Evolutionary conservation across 2,113 vertebrate species (phyloP).

Genomic region (Leiothrix lutea): DNA sequence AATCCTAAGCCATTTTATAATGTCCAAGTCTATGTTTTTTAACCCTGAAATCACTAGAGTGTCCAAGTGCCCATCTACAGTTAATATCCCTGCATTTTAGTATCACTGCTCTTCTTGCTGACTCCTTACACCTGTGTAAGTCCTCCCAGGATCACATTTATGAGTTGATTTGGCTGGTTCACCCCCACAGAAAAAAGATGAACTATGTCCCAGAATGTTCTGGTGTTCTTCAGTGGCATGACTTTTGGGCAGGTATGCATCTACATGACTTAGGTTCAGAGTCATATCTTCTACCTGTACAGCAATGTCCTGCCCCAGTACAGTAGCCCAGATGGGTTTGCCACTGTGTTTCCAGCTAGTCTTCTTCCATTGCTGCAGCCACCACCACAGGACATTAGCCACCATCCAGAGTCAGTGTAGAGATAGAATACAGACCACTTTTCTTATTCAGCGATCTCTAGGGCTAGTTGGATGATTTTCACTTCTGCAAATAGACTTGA

Average conservation of each 20-base stretch:
- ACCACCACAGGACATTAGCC: too few relatives aligned
- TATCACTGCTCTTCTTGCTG: not conserved
- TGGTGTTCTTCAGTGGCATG: rapidly evolving
- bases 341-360: not conserved
- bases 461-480: not conserved
- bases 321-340: not conserved
- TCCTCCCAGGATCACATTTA: not conserved
- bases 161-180: not conserved
- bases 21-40: rapidly evolving
- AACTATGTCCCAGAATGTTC: not conserved
- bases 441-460: not conserved
- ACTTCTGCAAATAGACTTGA: not conserved
- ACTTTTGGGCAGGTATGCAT: rapidly evolving
- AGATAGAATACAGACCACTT: not conserved
- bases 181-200: not conserved
- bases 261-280: rapidly evolving
- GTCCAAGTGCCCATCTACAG: not conserved
- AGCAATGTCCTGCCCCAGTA: rapidly evolving
- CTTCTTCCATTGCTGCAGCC: not conserved
- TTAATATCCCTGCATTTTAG: not conserved
- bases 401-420: not conserved
- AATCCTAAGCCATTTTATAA: not conserved
- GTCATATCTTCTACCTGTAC: not conserved
- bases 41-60: not conserved
- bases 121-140: not conserved